These are phyloP conservation scores for Phocoena phocoena DNA, from an alignment of 2,113 vertebrate species.

Conservation along the genomic window DNA sequence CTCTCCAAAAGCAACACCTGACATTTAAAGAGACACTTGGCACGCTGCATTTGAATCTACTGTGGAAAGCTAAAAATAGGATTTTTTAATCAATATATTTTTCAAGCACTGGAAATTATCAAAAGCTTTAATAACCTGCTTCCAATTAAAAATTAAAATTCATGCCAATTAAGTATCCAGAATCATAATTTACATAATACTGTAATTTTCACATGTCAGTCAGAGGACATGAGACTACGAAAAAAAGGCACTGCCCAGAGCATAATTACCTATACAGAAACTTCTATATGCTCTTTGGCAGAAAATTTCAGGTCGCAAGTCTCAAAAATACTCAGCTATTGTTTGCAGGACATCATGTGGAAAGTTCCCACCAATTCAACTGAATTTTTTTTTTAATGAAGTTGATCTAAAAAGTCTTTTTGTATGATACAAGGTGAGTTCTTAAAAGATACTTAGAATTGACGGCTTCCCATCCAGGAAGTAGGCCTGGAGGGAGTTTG, in stretches of 20 bases:
- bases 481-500: neutral
- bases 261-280: neutral
- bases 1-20: neutral
- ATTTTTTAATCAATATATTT: neutral
- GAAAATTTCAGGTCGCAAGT: neutral
- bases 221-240: neutral
- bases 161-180: neutral
- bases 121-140: slow-evolving; percentile 25
- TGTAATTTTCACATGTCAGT: slow-evolving; percentile 25
- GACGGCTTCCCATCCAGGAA: neutral
- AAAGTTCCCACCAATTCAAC: neutral
- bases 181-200: neutral
- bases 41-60: neutral
- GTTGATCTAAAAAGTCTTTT: neutral
- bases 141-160: slow-evolving; percentile 51
- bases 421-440: neutral
- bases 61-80: neutral
- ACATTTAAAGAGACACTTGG: neutral
- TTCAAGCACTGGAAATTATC: neutral
- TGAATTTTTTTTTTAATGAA: slow-evolving; percentile 33
- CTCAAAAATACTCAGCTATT: neutral
- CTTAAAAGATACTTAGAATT: slow-evolving; percentile 16
- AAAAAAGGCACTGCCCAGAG: neutral
- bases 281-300: neutral
- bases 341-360: neutral